These are phyloP conservation scores for Trissolcus japonicus DNA, from an alignment of 2,888 invertebrate species.

Conservation along the genomic window DNA sequence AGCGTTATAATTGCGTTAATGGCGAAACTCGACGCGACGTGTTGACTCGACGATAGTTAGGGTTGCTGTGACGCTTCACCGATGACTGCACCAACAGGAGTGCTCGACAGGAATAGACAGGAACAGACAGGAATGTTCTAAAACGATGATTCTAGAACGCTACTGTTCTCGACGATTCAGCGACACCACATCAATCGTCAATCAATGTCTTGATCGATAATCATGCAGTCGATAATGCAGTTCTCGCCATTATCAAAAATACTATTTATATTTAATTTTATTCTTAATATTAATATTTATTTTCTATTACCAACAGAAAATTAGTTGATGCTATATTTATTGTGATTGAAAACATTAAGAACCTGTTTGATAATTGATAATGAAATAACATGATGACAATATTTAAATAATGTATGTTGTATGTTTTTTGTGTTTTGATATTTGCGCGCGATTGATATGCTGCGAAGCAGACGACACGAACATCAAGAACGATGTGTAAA, in stretches of 20 bases:
- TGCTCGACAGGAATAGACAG: too few relatives aligned
- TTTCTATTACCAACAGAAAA: too few relatives aligned
- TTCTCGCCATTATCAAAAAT: not conserved
- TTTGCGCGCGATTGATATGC: not conserved
- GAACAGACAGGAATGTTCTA: too few relatives aligned
- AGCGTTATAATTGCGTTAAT: too few relatives aligned
- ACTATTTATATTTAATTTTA: not conserved
- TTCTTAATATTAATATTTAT: not conserved
- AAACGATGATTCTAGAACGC: too few relatives aligned
- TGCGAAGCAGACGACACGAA: not conserved
- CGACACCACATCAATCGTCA: not conserved
- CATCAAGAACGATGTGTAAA: not conserved
- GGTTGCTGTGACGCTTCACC: too few relatives aligned
- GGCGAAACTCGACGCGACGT: too few relatives aligned
- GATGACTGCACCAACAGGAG: too few relatives aligned
- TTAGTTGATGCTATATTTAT: not conserved
- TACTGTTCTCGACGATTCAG: too few relatives aligned
- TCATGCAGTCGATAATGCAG: slow-evolving; percentile 1
- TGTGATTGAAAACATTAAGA: not conserved
- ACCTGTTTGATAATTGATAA: not conserved
- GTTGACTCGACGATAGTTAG: too few relatives aligned
- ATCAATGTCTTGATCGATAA: slow-evolving; percentile 1
- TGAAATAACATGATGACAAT: not conserved
- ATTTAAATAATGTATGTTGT: not conserved
- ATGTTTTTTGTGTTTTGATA: not conserved